phyloP scores from a whole-genome alignment of 2,797 vertebrate genomes.

The Chaetophractus vellerosus region DNA sequence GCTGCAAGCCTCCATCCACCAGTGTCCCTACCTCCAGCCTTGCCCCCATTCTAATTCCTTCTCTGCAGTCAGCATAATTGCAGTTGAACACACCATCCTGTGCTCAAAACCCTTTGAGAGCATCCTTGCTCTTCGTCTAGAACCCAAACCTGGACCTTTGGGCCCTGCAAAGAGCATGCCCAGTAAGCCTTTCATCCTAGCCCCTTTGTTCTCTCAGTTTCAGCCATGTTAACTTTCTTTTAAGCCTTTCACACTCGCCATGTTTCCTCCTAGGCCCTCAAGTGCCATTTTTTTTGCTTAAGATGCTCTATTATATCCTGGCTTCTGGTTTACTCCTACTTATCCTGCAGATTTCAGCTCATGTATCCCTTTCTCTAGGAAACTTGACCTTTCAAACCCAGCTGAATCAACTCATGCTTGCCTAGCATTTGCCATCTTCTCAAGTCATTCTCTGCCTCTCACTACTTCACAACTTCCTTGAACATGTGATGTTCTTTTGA shows the following conservation, averaged over 20 bases:
- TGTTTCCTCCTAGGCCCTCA: not conserved
- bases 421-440: not conserved
- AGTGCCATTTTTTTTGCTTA: not conserved
- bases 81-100: not conserved
- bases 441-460: not conserved
- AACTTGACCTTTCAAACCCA: not conserved
- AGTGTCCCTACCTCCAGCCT: not conserved
- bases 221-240: not conserved
- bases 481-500: not conserved
- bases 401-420: not conserved
- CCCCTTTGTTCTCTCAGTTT: not conserved
- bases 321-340: not conserved
- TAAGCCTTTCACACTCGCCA: not conserved
- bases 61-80: not conserved
- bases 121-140: not conserved
- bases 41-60: not conserved
- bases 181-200: not conserved
- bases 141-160: not conserved
- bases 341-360: not conserved
- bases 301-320: not conserved
- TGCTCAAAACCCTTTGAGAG: not conserved
- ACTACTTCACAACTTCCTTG: not conserved
- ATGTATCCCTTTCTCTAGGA: not conserved
- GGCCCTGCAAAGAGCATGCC: not conserved
- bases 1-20: not conserved